These are phyloP conservation scores for Molanna angustata DNA, from an alignment of 2,888 invertebrate genomes.

Conservation along the genomic window DNA sequence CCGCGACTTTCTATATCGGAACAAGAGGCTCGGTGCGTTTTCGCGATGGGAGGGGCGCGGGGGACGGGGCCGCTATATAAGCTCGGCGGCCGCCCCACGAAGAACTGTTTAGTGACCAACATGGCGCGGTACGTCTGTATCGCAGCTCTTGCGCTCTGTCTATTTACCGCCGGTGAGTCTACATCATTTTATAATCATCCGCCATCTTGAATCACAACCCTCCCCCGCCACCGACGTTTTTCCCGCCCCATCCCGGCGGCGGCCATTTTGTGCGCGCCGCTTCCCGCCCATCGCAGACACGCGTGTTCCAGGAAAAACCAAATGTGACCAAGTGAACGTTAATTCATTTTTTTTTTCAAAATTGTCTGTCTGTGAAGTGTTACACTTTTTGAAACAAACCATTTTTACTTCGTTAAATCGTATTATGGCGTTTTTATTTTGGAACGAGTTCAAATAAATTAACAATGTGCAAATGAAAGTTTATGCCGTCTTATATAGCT, in stretches of 20 bases:
- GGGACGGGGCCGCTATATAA: slow-evolving; percentile 57
- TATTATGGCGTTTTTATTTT: too few relatives aligned
- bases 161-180: slow-evolving; percentile 56
- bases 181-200: slow-evolving; percentile 32
- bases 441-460: too few relatives aligned
- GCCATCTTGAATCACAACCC: slow-evolving; percentile 21
- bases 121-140: slow-evolving; percentile 59
- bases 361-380: neutral
- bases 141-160: slow-evolving; percentile 57
- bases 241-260: slow-evolving; percentile 9
- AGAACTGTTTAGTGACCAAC: slow-evolving; percentile 59
- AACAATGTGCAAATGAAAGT: too few relatives aligned
- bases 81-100: slow-evolving; percentile 51
- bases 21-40: neutral
- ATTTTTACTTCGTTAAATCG: too few relatives aligned
- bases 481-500: too few relatives aligned
- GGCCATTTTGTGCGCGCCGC: too few relatives aligned
- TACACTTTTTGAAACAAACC: too few relatives aligned
- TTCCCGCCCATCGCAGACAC: slow-evolving; percentile 5
- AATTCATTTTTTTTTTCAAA: neutral
- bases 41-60: slow-evolving; percentile 52
- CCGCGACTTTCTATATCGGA: slow-evolving; percentile 10
- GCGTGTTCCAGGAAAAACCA: neutral
- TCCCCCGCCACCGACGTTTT: neutral
- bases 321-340: neutral